Base-by-base conservation (phyloP, 2,888 invertebrate genomes). In the Scaptomyza polygonia region DNA sequence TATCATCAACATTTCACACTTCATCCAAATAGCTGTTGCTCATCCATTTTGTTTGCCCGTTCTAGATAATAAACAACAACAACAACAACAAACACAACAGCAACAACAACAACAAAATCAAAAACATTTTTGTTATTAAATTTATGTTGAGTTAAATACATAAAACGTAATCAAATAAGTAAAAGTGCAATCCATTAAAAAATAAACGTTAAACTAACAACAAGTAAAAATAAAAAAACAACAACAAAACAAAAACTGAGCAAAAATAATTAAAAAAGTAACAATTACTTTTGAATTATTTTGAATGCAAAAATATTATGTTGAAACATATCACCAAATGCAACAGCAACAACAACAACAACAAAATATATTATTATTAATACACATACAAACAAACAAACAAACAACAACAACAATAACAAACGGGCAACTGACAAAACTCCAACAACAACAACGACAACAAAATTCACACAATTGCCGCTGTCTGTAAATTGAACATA, bases 221-320 rank as follows among this genome's bases (percentile, higher is more conserved):
- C 59, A 63, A 66, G 51, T 16, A 14, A 6, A 36, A 36, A 58
- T 66, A 45, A 77, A 39, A 77, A 71, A 30, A 55, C n/a, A n/a
- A n/a, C n/a, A n/a, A n/a, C n/a, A 59, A 48, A 69, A 48, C 34
- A 76, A 42, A 59, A 56, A 72, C 72, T 39, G 70, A 77, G 71
- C 63, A 51, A 58, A 69, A 79, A 84, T 86, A 90, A 89, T 88
- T 86, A 82, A 87, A 81, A 86, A 86, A 89, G 85, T 81, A 77
- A 58, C 58, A 65, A 70, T 77, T 76, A 82, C 84, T 89, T 89
- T 83, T 88, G 89, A 82, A 84, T 90, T 88, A 86, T 88, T 81
- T 86, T 79, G 54, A 65, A 72, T 68, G 58, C 54, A 59, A 63
- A 75, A 74, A 76, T 67, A 67, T 80, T 73, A 77, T 65, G 82